Conservation (phyloP, 2,113 vertebrate species). For the Solea senegalensis region DNA sequence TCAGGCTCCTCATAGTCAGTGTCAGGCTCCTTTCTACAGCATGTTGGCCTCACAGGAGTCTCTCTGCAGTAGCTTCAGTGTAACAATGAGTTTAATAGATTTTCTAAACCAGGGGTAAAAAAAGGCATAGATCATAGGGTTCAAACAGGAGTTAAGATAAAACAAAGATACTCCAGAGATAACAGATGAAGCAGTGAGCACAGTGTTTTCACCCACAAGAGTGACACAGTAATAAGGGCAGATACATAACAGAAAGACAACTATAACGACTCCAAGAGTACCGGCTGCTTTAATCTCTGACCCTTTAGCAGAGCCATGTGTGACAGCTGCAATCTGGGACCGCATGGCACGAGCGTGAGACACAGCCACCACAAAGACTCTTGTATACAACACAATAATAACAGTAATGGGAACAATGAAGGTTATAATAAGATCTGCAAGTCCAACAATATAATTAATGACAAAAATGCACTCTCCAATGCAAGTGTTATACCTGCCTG, state of each 20-base stretch:
- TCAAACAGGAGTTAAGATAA: too few relatives aligned
- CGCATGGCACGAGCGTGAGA: constrained; percentile 23
- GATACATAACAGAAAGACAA: constrained; percentile 26
- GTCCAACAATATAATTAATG: background rate
- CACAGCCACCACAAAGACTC: constrained; percentile 37
- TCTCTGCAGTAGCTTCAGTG: too few relatives aligned
- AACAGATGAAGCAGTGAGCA: background rate
- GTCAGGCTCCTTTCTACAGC: too few relatives aligned
- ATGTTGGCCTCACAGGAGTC: too few relatives aligned
- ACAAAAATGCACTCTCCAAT: constrained; percentile 29
- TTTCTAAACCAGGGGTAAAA: too few relatives aligned
- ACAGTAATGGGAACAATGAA: constrained; percentile 28
- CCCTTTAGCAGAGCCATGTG: background rate
- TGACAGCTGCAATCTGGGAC: background rate
- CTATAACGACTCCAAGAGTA: constrained; percentile 30
- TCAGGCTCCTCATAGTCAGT: too few relatives aligned
- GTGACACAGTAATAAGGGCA: constrained; percentile 25
- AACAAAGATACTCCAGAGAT: too few relatives aligned
- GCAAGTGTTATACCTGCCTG: constrained; percentile 26
- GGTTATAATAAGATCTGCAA: constrained; percentile 1
- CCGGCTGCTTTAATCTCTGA: constrained; percentile 39
- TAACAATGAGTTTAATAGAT: too few relatives aligned
- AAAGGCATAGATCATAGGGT: too few relatives aligned
- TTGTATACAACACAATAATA: constrained; percentile 29
- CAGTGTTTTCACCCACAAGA: background rate